phyloP scores from a whole-genome alignment of 2,888 invertebrate species.

The Fissipunctia ypsillon region DNA sequence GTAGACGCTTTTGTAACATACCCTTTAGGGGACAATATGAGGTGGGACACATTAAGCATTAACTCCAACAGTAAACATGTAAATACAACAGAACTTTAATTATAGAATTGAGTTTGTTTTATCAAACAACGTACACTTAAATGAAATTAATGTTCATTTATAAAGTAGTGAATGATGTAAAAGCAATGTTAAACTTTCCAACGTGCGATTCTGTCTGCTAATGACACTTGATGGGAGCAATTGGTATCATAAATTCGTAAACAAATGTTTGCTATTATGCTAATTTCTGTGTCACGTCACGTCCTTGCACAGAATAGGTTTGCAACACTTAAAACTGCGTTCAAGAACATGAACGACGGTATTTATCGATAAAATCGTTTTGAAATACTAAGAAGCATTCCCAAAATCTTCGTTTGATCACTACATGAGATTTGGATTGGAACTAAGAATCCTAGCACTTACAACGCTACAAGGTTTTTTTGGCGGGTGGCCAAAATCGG shows the following conservation, averaged over 20 bases:
- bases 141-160: slow-evolving; percentile 30
- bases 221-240: slow-evolving; percentile 33
- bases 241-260: slow-evolving; percentile 19
- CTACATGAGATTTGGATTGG: not conserved
- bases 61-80: slow-evolving; percentile 26
- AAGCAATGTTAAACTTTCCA: slow-evolving; percentile 44
- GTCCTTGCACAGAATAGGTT: slow-evolving; percentile 31
- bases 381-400: not conserved
- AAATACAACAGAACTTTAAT: slow-evolving; percentile 11
- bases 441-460: not conserved
- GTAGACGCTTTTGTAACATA: slow-evolving; percentile 38
- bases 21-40: slow-evolving; percentile 5
- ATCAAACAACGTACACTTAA: not conserved
- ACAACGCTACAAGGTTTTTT: not conserved
- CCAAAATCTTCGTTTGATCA: not conserved
- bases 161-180: not conserved
- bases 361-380: not conserved
- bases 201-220: slow-evolving; percentile 33
- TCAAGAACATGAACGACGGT: slow-evolving; percentile 20
- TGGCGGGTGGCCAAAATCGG: not conserved
- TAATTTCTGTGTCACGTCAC: slow-evolving; percentile 18
- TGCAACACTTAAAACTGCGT: slow-evolving; percentile 11
- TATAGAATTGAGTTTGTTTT: not conserved
- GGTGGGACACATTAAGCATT: slow-evolving; percentile 18
- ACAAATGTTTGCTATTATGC: slow-evolving; percentile 16